phyloP scores from a whole-genome alignment of 2,113 vertebrate species.

The Dromaius novaehollandiae region DNA sequence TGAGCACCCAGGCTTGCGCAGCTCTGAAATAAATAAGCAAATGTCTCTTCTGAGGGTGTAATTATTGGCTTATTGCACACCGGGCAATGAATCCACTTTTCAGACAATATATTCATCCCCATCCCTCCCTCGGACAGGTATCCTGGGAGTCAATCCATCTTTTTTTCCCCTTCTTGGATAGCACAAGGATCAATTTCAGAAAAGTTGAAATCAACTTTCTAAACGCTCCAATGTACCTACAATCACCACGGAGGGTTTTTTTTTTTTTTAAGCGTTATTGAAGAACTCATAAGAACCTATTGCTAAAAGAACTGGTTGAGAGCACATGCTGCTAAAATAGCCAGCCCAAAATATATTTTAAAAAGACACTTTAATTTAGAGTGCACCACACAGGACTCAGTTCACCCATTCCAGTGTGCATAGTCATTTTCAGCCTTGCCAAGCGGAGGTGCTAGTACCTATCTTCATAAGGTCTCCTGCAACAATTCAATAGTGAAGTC shows the following conservation, averaged over 20 bases:
- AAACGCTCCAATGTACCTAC: rapidly evolving
- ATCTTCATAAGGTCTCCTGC: neutral
- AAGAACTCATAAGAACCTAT: neutral
- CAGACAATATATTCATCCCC: too few species aligned
- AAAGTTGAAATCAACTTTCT: rapidly evolving
- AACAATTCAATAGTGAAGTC: neutral
- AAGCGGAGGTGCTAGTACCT: too few species aligned
- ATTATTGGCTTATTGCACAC: too few species aligned
- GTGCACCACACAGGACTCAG: too few species aligned
- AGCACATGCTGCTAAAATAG: neutral
- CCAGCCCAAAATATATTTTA: rapidly evolving
- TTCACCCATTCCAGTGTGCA: neutral
- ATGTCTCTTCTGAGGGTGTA: too few species aligned
- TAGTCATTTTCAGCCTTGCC: rapidly evolving
- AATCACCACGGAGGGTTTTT: rapidly evolving
- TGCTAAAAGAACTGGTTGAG: neutral
- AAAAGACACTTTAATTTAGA: neutral
- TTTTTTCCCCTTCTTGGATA: neutral
- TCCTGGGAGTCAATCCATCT: too few species aligned
- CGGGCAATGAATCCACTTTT: too few species aligned
- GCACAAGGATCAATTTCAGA: neutral
- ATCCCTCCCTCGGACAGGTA: too few species aligned
- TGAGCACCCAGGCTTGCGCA: too few species aligned
- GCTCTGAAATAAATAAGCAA: too few species aligned
- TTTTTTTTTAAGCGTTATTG: neutral